Conservation (phyloP, 92 coral and sea anemone genomes). For the Heliopora coerulea region DNA sequence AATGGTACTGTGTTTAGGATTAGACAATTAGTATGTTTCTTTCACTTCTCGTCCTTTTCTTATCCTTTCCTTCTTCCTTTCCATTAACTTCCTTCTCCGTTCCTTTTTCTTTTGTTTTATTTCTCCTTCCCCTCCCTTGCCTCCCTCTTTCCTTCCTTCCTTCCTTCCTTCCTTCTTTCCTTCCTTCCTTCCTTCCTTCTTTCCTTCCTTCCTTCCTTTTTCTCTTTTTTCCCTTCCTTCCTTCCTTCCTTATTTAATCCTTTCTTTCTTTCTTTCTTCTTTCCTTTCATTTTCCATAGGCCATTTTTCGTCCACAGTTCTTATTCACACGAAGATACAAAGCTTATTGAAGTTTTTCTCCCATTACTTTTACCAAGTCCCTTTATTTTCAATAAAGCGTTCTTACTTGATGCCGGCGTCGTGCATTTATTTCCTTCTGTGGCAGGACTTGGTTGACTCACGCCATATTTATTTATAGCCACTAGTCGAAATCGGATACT, state of each 20-base stretch:
- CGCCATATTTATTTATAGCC: constrained; percentile 21
- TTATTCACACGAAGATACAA: too few relatives aligned
- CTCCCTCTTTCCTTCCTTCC: neutral
- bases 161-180: neutral
- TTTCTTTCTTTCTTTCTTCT: too few relatives aligned
- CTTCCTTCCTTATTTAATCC: neutral
- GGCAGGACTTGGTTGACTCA: constrained; percentile 4
- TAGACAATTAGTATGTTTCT: neutral
- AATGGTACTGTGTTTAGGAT: neutral
- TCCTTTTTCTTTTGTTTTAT: neutral
- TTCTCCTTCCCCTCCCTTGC: neutral
- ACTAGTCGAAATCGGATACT: constrained; percentile 18
- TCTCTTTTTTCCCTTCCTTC: too few relatives aligned
- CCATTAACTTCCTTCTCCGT: neutral
- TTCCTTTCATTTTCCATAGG: too few relatives aligned
- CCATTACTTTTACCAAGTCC: too few relatives aligned
- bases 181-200: too few relatives aligned
- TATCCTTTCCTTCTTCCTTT: neutral
- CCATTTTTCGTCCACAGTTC: too few relatives aligned
- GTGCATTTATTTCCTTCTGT: constrained; percentile 25
- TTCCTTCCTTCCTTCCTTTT: too few relatives aligned
- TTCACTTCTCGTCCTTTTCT: neutral
- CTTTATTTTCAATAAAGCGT: too few relatives aligned
- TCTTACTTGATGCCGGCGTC: constrained; percentile 25
- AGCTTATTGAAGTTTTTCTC: too few relatives aligned